These are phyloP conservation scores for Telmatochromis sp. DNA, from an alignment of 2,113 vertebrate genomes.

Conservation along the genomic window DNA sequence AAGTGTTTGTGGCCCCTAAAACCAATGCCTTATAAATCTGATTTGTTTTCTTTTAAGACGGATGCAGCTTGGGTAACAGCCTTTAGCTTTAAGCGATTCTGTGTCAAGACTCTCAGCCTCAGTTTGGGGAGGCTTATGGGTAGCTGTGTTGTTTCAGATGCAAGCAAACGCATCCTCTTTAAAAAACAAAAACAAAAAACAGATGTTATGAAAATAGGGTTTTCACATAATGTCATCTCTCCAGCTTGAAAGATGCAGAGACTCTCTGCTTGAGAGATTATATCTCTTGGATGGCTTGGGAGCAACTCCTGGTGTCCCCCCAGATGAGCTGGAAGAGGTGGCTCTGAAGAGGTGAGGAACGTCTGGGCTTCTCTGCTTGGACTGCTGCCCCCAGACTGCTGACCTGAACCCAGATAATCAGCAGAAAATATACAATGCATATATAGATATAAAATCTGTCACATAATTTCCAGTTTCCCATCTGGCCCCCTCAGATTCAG, in stretches of 20 bases:
- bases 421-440: background rate
- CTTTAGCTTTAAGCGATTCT: background rate
- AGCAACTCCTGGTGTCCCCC: background rate
- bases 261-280: background rate
- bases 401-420: background rate
- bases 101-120: background rate
- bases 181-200: background rate
- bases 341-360: background rate
- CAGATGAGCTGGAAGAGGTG: background rate
- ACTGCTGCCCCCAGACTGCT: background rate
- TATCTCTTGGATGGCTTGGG: background rate
- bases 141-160: background rate
- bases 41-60: background rate
- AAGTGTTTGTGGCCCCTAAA: background rate
- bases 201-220: background rate
- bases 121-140: background rate
- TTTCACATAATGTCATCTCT: background rate
- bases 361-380: background rate
- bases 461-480: background rate
- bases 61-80: background rate
- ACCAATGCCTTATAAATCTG: background rate
- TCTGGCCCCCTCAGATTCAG: background rate
- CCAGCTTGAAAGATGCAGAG: background rate
- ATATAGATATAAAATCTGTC: background rate
- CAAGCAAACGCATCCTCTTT: fast-evolving